Evolutionary conservation across 35 echinoderm and acorn worm genomes (phyloP), one percentile per base, ranked within the genome.

Genomic region (Apostichopus japonicus): DNA sequence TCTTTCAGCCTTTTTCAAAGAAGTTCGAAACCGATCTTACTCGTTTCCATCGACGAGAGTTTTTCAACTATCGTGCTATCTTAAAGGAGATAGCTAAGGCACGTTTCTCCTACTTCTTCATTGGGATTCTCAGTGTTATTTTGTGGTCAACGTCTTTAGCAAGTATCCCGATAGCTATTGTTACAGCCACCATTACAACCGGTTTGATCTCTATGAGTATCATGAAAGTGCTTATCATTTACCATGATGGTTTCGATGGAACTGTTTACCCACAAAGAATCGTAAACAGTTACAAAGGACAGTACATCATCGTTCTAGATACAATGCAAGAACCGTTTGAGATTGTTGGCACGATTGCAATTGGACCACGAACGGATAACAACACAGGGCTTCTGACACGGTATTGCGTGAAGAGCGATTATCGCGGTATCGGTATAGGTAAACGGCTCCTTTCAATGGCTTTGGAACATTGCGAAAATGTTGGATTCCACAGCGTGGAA

Each of bases 271-370:
- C 79, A 19, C 10, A 54, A 54, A 83, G 54, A 15, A 52, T 83
- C 7, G 19, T 10, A 0, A 83, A 54, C 19, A n/a, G 7, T 8
- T 6, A 10, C 13, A 83, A 6, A 19, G 79, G 79, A 17, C 2
- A 1, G 8, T 83, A 54, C n/a, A 5, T 83, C 0, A n/a, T 83
- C 6, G 79, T 52, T 5, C 9, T 83, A 8, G 79, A 83, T 55
- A 83, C 53, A 54, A 54, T 6, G 11, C 33, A 54, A 54, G 17
- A 54, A 7, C 14, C n/a, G n/a, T n/a, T n/a, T 8, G 17, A 33
- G 24, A 44, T 83, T 83, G 51, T 54, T 83, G 79, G 79, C 33
- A 83, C 79, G 15, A 83, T 83, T 17, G 79, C 79, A 17, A 55
- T 83, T 54, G 79, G 55, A 14, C 24, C 51, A 33, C 1, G 5